phyloP scores from a whole-genome alignment of 2,797 vertebrate genomes.

The Gymnoscopelus braueri region DNA sequence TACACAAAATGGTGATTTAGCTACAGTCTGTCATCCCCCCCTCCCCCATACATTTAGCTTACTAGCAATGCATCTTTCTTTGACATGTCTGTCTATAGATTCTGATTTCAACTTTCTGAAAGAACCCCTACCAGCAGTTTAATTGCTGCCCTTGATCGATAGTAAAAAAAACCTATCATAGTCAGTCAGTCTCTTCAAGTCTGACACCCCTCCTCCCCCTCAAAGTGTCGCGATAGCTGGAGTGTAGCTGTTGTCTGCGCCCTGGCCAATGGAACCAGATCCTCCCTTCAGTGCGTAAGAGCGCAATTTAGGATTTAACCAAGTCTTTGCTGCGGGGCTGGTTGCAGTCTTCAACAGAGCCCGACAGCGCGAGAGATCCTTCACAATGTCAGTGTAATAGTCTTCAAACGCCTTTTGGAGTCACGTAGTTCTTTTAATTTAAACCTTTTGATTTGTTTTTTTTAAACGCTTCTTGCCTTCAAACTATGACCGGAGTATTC shows the following conservation, averaged over 20 bases:
- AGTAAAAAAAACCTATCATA: conserved; percentile 55
- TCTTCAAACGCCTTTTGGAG: conserved; percentile 68
- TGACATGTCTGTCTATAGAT: no score
- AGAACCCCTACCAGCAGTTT: conserved; percentile 38
- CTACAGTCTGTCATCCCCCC: no score
- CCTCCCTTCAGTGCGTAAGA: conserved; percentile 99
- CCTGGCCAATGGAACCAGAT: conserved; percentile 98
- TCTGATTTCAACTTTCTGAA: no score
- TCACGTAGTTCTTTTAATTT: conserved; percentile 57
- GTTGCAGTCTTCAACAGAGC: conserved; percentile 91
- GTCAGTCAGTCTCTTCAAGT: no score
- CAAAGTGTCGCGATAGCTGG: conserved; percentile 92
- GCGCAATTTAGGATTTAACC: conserved; percentile 99
- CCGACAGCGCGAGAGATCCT: conserved; percentile 80
- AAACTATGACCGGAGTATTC: conserved; percentile 97
- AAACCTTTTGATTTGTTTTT: conserved; percentile 10
- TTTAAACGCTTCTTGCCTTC: conserved; percentile 32
- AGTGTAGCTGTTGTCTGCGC: conserved; percentile 90
- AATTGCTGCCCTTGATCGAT: conserved; percentile 70
- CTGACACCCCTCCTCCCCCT: no score
- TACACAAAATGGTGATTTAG: no score
- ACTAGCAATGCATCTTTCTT: no score
- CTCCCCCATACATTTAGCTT: no score
- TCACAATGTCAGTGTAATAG: conserved; percentile 86
- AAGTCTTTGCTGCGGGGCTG: conserved; percentile 93